Evolutionary conservation across 2,888 invertebrate species (phyloP), one percentile per base, ranked within the genome.

Genomic region (Scaeva pyrastri): DNA sequence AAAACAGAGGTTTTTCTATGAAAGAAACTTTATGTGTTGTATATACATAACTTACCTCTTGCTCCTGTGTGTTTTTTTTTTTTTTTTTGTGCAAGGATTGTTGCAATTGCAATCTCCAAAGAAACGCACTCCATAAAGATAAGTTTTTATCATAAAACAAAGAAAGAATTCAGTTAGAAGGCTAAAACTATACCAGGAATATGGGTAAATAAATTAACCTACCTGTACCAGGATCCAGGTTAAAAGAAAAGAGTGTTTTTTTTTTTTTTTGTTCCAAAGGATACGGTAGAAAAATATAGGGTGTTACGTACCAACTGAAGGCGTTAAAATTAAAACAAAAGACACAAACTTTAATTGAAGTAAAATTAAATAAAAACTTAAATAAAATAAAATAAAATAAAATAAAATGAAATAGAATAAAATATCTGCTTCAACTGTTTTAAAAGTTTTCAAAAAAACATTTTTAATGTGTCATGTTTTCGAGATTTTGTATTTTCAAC

Each of bases 141-240:
- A 7, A 21, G 41, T 21, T 58, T 19, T 58, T 36, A 36, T 52
- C 36, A 12, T 19, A 16, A 31, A 16, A 16, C 12, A 7, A 2
- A 39, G 19, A 16, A 58, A 19, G 36, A 36, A 39, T 19, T 39
- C 19, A 39, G 56, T 75, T 19, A 12, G 21, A 8, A 50, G 21
- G 50, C 58, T 64, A 12, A 75, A 79, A 84, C 64, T 74, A 72
- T 73, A 8, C 31, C 52, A 43, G 60, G 75, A 74, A 70, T 74
- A 50, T 70, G 60, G 48, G 16, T 12, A 74, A 21, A 48, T 64
- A 73, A 74, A 70, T 60, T 73, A 74, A 45, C 76, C 70, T 68
- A 62, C 45, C 31, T 31, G 31, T 8, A 31, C 8, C 31, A 31
- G 31, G 31, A 31, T 31, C 31, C 31, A 70, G 52, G 73, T 78